These are phyloP conservation scores for Chelonoidis abingdonii DNA, from an alignment of 2,113 vertebrate genomes.

Conservation along the genomic window DNA sequence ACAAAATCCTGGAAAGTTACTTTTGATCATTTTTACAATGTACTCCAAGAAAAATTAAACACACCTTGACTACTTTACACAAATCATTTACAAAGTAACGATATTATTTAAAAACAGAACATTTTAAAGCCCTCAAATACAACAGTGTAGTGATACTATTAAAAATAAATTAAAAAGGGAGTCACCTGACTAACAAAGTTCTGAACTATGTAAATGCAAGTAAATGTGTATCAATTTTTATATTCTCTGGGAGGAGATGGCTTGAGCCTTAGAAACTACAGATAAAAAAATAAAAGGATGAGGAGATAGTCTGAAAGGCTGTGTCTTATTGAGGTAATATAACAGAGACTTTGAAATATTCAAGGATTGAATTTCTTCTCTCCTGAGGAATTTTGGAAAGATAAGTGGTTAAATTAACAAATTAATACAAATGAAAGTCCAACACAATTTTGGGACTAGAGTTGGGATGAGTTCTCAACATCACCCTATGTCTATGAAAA, in stretches of 20 bases:
- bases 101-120: too few species aligned
- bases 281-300: slow-evolving; percentile 40
- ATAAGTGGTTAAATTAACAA: too few species aligned
- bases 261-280: slow-evolving; percentile 31
- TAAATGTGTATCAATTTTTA: slow-evolving; percentile 32
- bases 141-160: neutral
- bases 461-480: too few species aligned
- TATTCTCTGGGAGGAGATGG: slow-evolving; percentile 41
- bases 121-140: neutral
- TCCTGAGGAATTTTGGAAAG: too few species aligned
- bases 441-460: too few species aligned
- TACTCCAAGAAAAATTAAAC: neutral
- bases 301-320: slow-evolving; percentile 36
- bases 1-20: neutral
- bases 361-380: too few species aligned
- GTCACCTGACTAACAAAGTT: too few species aligned
- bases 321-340: slow-evolving; percentile 4
- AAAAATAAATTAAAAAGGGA: too few species aligned
- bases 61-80: neutral
- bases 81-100: neutral
- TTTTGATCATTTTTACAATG: neutral
- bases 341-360: too few species aligned
- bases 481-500: too few species aligned
- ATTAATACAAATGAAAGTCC: too few species aligned
- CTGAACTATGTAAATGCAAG: too few species aligned